Base-by-base conservation (phyloP, 1,140 invertebrate species). In the Hestina assimilis region DNA sequence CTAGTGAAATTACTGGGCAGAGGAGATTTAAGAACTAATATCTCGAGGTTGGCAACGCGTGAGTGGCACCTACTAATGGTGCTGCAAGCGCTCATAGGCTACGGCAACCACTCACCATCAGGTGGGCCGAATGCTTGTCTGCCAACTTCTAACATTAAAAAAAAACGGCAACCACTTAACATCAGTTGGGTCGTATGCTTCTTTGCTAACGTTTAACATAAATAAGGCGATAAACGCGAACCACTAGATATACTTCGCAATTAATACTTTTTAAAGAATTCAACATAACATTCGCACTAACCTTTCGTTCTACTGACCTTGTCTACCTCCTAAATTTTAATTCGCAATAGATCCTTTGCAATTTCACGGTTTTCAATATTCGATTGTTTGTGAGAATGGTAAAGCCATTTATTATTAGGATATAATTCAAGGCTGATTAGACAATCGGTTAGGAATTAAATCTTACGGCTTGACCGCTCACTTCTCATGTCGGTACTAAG, bases 361-460 rank as follows among this genome's bases (percentile, higher is more conserved):
- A 47, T 47, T 35, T 35, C 19, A 51, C 35, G 45, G 26, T 50
- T 11, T 38, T 51, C 26, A 20, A 23, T 19, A n/a, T n/a, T 26
- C 33, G 15, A 19, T 38, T 38, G 15, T 38, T 38, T 14, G 15
- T 33, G 33, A 38, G 12, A 20, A 38, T 51, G 7, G 33, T 3
- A 52, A 14, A 19, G 7, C 33, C 33, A 38, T 38, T 38, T 38
- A 7, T 20, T 12, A 23, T 19, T 51, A 52, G 50, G 50, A 52
- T 52, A 52, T 29, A 11, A 28, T 15, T 42, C 50, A 52, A 52
- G 50, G 50, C 19, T 41, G 19, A 29, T 42, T 42, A 52, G 50
- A 52, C 35, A 42, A 48, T 48, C 46, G 29, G 2, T 28, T 17
- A 45, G 42, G 42, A 28, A 28, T 24, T 15, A 31, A 20, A 35